These are phyloP conservation scores for Gracilinanus agilis DNA, from an alignment of 2,113 vertebrate species.

Conservation along the genomic window DNA sequence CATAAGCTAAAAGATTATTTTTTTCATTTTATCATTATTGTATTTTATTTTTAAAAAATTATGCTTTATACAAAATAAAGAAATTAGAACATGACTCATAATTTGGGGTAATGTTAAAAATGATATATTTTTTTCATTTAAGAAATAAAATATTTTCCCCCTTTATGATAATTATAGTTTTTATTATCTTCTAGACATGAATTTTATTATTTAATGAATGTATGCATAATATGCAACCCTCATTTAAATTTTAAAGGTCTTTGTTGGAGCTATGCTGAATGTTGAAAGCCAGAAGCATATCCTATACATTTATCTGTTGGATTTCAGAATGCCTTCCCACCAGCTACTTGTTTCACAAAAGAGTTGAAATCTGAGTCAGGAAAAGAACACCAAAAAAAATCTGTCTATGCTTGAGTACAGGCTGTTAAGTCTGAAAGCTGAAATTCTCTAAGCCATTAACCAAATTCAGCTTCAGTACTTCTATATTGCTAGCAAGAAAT, in stretches of 20 bases:
- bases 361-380: background rate
- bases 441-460: background rate
- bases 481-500: background rate
- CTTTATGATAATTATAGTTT: background rate
- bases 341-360: background rate
- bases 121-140: background rate
- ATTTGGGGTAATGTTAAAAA: background rate
- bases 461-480: background rate
- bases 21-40: background rate
- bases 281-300: background rate
- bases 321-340: background rate
- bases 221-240: background rate
- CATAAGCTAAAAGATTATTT: background rate
- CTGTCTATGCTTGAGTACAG: background rate
- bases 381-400: background rate
- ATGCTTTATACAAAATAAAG: background rate
- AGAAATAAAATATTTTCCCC: background rate
- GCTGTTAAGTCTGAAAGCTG: background rate
- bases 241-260: background rate
- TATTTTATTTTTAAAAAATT: background rate
- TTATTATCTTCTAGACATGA: background rate
- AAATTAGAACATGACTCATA: background rate
- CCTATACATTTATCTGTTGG: background rate
- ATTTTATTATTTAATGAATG: background rate
- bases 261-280: background rate